A percentile compares a stretch with the other conserved stretches of the same genome.
phyloP scores from a whole-genome alignment of 1,140 invertebrate species.

The Odontomachus brunneus region DNA sequence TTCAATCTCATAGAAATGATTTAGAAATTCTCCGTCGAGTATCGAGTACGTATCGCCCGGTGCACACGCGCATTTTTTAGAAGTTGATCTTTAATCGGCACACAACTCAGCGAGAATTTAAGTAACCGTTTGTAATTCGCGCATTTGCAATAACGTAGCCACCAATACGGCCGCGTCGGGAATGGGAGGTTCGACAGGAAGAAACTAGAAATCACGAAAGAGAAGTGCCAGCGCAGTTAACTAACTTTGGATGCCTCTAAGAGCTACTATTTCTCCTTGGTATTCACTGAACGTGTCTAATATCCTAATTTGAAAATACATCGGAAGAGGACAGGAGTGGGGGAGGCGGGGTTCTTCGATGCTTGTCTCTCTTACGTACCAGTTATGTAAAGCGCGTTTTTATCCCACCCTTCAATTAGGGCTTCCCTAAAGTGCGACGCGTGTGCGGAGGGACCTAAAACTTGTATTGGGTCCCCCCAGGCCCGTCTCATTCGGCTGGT shows the following conservation, averaged over 20 bases:
- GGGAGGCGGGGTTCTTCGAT: neutral
- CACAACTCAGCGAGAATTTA: constrained; percentile 29
- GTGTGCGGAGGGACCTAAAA: constrained; percentile 83
- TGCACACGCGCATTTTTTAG: neutral
- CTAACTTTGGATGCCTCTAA: constrained; percentile 43
- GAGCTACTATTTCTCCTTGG: constrained; percentile 24
- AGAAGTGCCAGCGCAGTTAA: constrained; percentile 20
- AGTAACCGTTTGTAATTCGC: constrained; percentile 13
- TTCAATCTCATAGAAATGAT: neutral
- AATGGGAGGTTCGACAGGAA: constrained; percentile 42
- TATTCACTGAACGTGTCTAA: constrained; percentile 22
- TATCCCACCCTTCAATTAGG: constrained; percentile 67
- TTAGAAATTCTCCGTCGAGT: constrained; percentile 6
- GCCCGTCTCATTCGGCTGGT: constrained; percentile 86
- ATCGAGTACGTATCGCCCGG: neutral
- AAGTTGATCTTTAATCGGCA: constrained; percentile 30
- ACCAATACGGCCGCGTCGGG: neutral
- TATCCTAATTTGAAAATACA: constrained; percentile 35
- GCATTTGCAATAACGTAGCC: neutral
- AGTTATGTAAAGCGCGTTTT: constrained; percentile 65
- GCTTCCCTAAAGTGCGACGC: constrained; percentile 43
- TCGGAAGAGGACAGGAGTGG: neutral
- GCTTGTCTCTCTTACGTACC: constrained; percentile 21
- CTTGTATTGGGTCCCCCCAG: constrained; percentile 86
- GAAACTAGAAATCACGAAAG: constrained; percentile 35